Evolutionary conservation across 2,113 vertebrate genomes (phyloP), one percentile per base, ranked within the genome.

Genomic region (Monarcha castaneiventris): DNA sequence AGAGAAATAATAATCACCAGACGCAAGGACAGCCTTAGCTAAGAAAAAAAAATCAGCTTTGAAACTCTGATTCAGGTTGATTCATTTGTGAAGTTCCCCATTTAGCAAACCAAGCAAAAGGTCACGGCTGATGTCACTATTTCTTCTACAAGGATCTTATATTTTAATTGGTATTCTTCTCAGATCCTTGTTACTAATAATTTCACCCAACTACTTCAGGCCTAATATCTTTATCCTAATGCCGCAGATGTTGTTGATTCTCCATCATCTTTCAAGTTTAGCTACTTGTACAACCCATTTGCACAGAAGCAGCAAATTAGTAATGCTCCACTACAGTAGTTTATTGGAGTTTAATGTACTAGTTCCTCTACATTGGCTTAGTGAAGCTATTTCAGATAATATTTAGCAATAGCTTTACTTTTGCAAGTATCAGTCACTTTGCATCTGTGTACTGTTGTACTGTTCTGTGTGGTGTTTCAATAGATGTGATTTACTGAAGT

Each of bases 271-370:
- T 95, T 95, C 93, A 93, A 96, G 75, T 87, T 71, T 32, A 89
- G 54, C 51, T 83, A 73, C 88, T 92, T 54, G 54, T 89, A 84
- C 64, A 88, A 94, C 46, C 82, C 72, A 92, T 95, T 93, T 96
- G 46, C 78, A 83, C 61, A 94, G 91, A 94, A 93, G 69, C 55
- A 89, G 84, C 71, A 92, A 96, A 95, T 97, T 96, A 95, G 91
- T 92, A 89, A 92, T 95, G 93, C 91, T 89, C 46, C 54, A 84
- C 77, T 88, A 95, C 64, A 76, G 90, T 83, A 89, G 66, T 90
- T 96, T 96, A 96, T 94, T 91, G 48, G 75, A 89, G 25, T 86
- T 94, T 94, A 96, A 96, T 96, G 82, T 89, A 85, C 84, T 92
- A 82, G 77, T 80, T 95, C 79, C n/a, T 94, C 69, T 80, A 43